phyloP scores from a whole-genome alignment of 2,888 invertebrate species.

The Dugesia japonica region DNA sequence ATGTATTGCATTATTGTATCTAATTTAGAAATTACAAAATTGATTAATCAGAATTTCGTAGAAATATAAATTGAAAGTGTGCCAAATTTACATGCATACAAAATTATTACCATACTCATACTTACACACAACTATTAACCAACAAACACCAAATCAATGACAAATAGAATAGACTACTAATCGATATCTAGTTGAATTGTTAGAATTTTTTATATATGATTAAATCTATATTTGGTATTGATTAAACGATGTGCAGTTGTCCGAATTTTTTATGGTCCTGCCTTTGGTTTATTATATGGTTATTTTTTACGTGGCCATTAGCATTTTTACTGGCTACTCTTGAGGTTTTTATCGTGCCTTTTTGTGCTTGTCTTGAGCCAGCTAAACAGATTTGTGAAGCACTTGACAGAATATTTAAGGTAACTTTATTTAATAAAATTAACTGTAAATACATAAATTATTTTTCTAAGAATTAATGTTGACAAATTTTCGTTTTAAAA shows the following conservation, averaged over 20 bases:
- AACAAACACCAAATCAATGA: background rate
- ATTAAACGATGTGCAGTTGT: background rate
- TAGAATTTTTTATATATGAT: background rate
- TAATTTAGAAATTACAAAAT: too few species aligned
- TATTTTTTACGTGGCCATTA: background rate
- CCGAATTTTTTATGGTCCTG: background rate
- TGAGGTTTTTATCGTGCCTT: background rate
- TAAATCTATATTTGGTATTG: background rate
- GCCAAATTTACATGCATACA: background rate
- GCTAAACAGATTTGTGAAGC: background rate
- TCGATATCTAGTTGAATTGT: background rate
- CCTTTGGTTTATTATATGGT: background rate
- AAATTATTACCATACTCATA: background rate
- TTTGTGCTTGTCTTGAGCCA: background rate
- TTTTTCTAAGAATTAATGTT: too few species aligned
- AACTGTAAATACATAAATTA: too few species aligned
- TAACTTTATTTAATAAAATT: too few species aligned
- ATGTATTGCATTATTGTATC: too few species aligned
- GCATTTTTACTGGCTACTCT: background rate
- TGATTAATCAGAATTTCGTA: too few species aligned
- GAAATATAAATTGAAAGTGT: background rate
- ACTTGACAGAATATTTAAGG: slow-evolving; percentile 2
- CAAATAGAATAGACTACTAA: background rate
- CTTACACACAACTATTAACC: background rate
- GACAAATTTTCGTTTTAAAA: too few species aligned